Evolutionary conservation across 2,888 invertebrate genomes (phyloP), one percentile per base, ranked within the genome.

Genomic region (Yponomeuta cagnagella): DNA sequence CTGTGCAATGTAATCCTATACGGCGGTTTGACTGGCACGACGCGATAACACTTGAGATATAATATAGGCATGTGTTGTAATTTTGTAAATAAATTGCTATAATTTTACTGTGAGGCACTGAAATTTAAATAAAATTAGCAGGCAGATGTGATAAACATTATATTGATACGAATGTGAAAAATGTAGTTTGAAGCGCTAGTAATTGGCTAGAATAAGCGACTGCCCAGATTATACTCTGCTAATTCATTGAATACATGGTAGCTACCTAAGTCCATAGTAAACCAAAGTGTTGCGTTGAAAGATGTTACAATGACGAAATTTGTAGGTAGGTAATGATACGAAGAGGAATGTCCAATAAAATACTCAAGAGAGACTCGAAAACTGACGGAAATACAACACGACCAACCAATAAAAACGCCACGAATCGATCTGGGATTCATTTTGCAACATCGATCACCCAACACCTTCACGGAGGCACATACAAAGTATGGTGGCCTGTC

Each of bases 1-100:
- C 48, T 23, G 48, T 31, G 68, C 31, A 48, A 23, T 67, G 67
- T 68, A 68, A 68, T 52, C 52, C 68, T 48, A 68, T 58, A 58
- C 52, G 52, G 52, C 52, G 52, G 52, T 15, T 58, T 58, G 12
- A 58, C 52, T 58, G 15, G 15, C 52, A 15, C 52, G 52, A 58
- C 15, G 4, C 12, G 15, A 58, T 58, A 58, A 58, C 52, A 43
- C 43, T 43, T 8, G 43, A 8, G 8, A 43, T 43, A 43, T 43
- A 3, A 43, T 8, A 43, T 43, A 43, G 5, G 43, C 43, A 43
- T 43, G 6, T 43, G 6, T 1, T 43, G 43, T 43, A 9, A 8
- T 43, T 43, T 43, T 43, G 1, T 43, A 43, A 43, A 43, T 43
- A 3, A 15, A 58, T 58, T 2, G 52, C 52, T 58, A 4, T 15